These are phyloP conservation scores for Schizaphis graminum DNA, from an alignment of 2,888 invertebrate species.

Conservation along the genomic window DNA sequence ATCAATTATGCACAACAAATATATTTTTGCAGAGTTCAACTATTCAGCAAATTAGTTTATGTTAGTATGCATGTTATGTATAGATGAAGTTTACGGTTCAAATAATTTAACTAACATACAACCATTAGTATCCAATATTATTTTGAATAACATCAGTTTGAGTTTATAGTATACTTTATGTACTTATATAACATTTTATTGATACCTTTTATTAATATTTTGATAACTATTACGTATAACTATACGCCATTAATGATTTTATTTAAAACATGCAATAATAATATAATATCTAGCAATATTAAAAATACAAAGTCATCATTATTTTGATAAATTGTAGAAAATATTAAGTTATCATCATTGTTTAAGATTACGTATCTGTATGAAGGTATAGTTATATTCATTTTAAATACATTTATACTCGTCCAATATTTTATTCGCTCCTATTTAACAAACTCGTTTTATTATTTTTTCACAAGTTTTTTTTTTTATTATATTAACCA, in stretches of 20 bases:
- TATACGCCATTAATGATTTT: neutral
- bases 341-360: neutral
- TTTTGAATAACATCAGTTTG: neutral
- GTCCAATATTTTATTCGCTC: neutral
- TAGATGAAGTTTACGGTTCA: neutral
- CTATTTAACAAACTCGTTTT: neutral
- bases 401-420: neutral
- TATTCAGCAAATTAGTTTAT: neutral
- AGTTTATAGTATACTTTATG: neutral
- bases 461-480: neutral
- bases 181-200: neutral
- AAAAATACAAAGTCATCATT: neutral
- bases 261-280: neutral
- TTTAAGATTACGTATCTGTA: neutral
- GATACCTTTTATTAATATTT: neutral
- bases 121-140: neutral
- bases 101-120: neutral
- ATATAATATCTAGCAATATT: too few relatives aligned
- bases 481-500: neutral
- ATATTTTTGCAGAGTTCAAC: neutral
- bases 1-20: neutral
- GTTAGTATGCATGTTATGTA: neutral
- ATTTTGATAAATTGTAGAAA: neutral
- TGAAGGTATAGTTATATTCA: neutral
- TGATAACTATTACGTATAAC: neutral